Base-by-base conservation (phyloP, 2,888 invertebrate genomes). In the Apotomis betuletana region DNA sequence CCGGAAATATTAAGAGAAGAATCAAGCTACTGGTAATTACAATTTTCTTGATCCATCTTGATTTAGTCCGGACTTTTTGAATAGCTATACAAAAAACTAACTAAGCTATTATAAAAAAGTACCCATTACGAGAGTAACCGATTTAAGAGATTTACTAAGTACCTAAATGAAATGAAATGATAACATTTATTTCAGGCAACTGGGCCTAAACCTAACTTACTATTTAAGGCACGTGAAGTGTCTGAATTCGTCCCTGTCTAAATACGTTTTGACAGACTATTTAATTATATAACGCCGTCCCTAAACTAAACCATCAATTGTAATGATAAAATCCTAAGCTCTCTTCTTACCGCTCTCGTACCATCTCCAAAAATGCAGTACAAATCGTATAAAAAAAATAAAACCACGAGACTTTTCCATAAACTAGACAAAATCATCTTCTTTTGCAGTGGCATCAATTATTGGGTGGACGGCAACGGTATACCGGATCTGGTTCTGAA, bases 381-480 rank as follows among this genome's bases (percentile, higher is more conserved):
- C 5, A 6, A 27, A 15, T 13, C 52, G 15, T 62, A 68, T 51
- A 10, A 52, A 5, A 63, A 54, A 52, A 72, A 44, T 15, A 67
- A 62, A 72, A 72, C 67, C 9, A 68, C 72, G 4, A 44, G 63
- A 9, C 15, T 72, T 12, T 68, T 63, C 38, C 44, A 12, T 5
- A 68, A 52, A 0, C 36, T 72, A 9, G 62, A 68, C 13, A 57
- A 67, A 41, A 4, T 54, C 6, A 58, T 72, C 38, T 72, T 63
- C 52, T 54, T 46, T 9, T 58, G 52, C 46, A 72, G 67, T n/a
- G 6, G 52, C 10, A 52, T 46, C 4, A 72, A 68, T 12, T 72
- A 44, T 44, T 72, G 72, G 72, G 63, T 72, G 0, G 67, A 72
- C 8, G 54, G 68, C 27, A 36, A 46, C 15, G 62, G n/a, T 12